Base-by-base conservation (phyloP, 2,113 vertebrate genomes). In the Misgurnus anguillicaudatus region DNA sequence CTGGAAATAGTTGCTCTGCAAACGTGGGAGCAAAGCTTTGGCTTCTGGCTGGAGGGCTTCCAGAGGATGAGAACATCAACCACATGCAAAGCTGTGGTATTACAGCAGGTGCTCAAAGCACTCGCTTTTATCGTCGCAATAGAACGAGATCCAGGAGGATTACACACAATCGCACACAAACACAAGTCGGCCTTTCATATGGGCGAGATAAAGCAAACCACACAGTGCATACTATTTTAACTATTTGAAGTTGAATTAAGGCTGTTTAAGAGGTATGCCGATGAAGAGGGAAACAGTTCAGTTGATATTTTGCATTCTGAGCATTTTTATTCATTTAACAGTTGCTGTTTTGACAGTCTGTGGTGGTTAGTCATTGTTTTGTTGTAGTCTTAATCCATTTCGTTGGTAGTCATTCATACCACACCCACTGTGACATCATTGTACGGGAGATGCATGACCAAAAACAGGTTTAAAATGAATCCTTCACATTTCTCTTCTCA, bases 21-120 rank as follows among this genome's bases (percentile, higher is more conserved):
- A 61, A 31, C 0, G 39, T 62, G 71, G 61, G 57, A 74, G 57
- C 21, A 3, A 39, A n/a, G 7, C 71, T 62, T 42, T n/a, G 24
- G 41, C 57, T 75, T 75, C 51, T 51, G 45, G 9, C 45, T 53
- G 9, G 42, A 36, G 21, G 72, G 41, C 48, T 75, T 61, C 19
- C 77, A 75, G 65, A 71, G 31, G 13, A 31, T 65, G 31, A 71
- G 51, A 63, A 73, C 58, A n/a, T 64, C 21, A 79, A 47, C 58
- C 48, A 65, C 58, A 78, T 72, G 58, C 78, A 80, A 78, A 79
- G 65, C 14, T 42, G 58, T 65, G 58, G 41, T 42, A 39, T 60
- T 47, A 75, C 58, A 48, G 83, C 47, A 42, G 39, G 55, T 42
- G 61, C 39, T 61, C 19, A 21, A 21, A 31, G 45, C 16, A 2